Percentiles rank a stretch among this genome's conserved stretches.
phyloP scores from a whole-genome alignment of 37 sponge, comb jelly and placozoan genomes.

The Ianthella basta region DNA sequence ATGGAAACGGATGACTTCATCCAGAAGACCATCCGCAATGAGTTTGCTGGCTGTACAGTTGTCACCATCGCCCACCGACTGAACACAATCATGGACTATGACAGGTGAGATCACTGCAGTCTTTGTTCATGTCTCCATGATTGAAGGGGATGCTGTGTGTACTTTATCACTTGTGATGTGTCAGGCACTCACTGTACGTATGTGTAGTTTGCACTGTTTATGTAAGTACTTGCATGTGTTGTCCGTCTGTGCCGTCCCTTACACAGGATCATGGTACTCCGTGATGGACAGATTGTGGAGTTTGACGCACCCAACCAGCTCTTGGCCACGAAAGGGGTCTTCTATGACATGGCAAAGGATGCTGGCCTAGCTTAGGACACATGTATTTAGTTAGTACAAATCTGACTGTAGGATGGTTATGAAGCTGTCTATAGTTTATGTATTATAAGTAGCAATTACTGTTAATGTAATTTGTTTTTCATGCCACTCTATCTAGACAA shows the following conservation, averaged over 20 bases:
- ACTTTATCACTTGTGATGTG: background rate
- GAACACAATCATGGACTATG: conserved; percentile 73
- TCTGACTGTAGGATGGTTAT: too few relatives aligned
- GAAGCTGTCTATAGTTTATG: too few relatives aligned
- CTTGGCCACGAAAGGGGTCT: conserved; percentile 55
- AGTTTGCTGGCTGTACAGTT: conserved; percentile 81
- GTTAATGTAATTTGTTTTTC: too few relatives aligned
- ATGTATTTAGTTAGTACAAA: too few relatives aligned
- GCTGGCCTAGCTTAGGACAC: conserved; percentile 59
- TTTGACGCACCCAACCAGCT: conserved; percentile 83
- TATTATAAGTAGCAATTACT: too few relatives aligned
- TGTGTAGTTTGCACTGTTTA: background rate
- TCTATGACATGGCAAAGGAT: conserved; percentile 91
- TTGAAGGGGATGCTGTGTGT: background rate
- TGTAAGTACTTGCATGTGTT: background rate
- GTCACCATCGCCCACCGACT: conserved; percentile 82
- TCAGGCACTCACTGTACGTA: background rate
- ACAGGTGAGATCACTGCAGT: conserved; percentile 11
- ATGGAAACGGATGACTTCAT: conserved; percentile 84
- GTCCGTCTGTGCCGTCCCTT: background rate
- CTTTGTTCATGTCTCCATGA: background rate
- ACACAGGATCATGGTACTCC: conserved; percentile 85
- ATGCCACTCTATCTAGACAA: too few relatives aligned
- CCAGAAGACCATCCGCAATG: conserved; percentile 75
- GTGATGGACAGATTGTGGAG: conserved; percentile 82